A percentile compares a stretch with the other conserved stretches of the same genome.
phyloP scores from a whole-genome alignment of 2,888 invertebrate species.

The Agrochola circellaris region DNA sequence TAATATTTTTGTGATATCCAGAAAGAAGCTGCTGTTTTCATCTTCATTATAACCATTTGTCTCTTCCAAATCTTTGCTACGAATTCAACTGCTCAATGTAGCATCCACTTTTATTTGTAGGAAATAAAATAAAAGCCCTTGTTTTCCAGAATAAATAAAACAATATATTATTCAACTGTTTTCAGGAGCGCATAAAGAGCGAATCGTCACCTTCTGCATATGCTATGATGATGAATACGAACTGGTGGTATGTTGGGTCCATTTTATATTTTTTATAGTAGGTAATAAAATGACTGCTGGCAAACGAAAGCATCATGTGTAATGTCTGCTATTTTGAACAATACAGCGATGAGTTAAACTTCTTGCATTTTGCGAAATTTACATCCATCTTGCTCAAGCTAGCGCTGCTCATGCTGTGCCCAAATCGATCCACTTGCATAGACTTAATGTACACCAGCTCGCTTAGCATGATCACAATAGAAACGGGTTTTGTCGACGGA shows the following conservation, averaged over 20 bases:
- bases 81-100: neutral
- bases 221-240: conserved; percentile 98
- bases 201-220: conserved; percentile 96
- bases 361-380: conserved; percentile 30
- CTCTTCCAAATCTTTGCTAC: neutral
- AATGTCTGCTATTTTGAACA: neutral
- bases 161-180: conserved; percentile 54
- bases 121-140: neutral
- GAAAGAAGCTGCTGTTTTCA: neutral
- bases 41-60: neutral
- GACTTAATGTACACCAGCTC: neutral
- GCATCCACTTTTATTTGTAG: neutral
- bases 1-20: neutral
- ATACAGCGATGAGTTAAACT: neutral
- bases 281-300: neutral
- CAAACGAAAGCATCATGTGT: neutral
- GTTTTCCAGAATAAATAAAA: neutral
- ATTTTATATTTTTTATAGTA: neutral
- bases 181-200: conserved; percentile 97
- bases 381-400: conserved; percentile 1
- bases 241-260: conserved; percentile 92
- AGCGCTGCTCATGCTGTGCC: neutral
- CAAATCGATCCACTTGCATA: conserved; percentile 8
- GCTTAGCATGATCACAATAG: too few relatives aligned
- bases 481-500: too few relatives aligned